Percentiles rank a stretch among this genome's conserved stretches.
Evolutionary conservation across 2,113 vertebrate species (phyloP).

Genomic region (Saguinus imperator): DNA sequence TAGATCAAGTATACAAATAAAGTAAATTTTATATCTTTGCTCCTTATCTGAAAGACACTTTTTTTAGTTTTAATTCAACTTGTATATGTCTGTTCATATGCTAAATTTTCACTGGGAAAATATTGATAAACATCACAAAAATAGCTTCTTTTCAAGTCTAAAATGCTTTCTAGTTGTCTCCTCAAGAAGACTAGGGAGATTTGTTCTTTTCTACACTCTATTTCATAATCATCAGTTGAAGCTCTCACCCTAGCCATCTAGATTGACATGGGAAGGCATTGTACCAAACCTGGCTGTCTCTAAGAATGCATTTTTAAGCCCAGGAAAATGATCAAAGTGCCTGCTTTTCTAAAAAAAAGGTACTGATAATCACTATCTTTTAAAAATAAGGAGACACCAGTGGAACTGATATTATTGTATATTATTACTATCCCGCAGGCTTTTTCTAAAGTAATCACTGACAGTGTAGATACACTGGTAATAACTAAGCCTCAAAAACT

Average conservation of each 20-base stretch:
- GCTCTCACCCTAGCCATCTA: background rate
- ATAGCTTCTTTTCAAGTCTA: background rate
- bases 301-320: background rate
- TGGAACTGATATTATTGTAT: background rate
- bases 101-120: background rate
- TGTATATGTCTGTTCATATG: background rate
- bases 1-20: background rate
- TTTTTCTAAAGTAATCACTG: conserved; percentile 29
- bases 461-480: background rate
- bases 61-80: background rate
- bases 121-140: background rate
- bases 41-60: background rate
- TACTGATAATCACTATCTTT: conserved; percentile 18
- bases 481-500: conserved; percentile 41
- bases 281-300: background rate
- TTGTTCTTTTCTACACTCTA: background rate
- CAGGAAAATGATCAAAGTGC: conserved; percentile 37
- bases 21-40: background rate
- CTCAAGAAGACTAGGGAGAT: background rate
- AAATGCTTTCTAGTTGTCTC: background rate
- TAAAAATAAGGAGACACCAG: conserved; percentile 38
- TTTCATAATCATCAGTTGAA: background rate
- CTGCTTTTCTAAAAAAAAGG: background rate
- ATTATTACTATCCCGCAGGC: background rate
- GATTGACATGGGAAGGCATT: background rate